Evolutionary conservation across 2,888 invertebrate genomes (phyloP).

Genomic region (Heliconius hortense): DNA sequence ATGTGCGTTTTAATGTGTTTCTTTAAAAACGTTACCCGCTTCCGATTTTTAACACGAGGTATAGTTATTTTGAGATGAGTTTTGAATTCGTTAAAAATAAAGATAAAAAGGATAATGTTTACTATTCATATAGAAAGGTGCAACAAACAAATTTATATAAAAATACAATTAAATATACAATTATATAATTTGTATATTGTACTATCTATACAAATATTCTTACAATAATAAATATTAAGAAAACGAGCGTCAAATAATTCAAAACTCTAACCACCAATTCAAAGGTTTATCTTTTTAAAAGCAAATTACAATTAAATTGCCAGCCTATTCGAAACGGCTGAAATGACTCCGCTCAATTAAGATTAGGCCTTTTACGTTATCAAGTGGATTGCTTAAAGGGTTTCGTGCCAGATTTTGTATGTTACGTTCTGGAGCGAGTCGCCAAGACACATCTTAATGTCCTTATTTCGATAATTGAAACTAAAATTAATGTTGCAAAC

Average conservation of each 20-base stretch:
- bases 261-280: not conserved
- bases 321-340: slow-evolving; percentile 6
- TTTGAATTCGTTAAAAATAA: no score
- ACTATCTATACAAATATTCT: no score
- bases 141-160: no score
- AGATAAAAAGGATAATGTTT: no score
- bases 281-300: slow-evolving; percentile 20
- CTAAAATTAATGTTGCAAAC: slow-evolving; percentile 18
- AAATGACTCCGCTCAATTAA: slow-evolving; percentile 19
- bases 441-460: slow-evolving; percentile 24
- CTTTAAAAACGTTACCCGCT: no score
- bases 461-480: slow-evolving; percentile 23
- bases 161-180: no score
- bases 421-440: slow-evolving; percentile 5
- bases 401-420: slow-evolving; percentile 22
- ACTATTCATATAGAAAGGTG: no score
- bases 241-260: not conserved
- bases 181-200: no score
- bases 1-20: no score
- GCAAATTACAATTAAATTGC: slow-evolving; percentile 14
- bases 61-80: no score
- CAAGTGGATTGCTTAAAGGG: slow-evolving; percentile 20
- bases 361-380: slow-evolving; percentile 22
- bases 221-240: no score
- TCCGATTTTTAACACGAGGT: no score